These are phyloP conservation scores for Caradrina kadenii DNA, from an alignment of 2,888 invertebrate genomes.

Conservation along the genomic window DNA sequence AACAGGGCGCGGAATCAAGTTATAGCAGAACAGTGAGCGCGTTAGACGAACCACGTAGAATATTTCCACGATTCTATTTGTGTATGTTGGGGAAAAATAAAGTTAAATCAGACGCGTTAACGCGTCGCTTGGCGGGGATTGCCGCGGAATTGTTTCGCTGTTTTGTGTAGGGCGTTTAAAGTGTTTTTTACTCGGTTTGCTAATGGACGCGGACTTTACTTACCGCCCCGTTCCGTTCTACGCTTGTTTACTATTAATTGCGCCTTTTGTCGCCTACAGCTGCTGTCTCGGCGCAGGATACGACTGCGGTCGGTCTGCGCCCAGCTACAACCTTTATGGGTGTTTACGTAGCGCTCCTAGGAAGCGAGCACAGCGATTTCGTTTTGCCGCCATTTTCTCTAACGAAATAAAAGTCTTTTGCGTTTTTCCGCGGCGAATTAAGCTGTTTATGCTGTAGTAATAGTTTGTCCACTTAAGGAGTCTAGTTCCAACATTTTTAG, in stretches of 20 bases:
- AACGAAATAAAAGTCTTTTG: slow-evolving; percentile 38
- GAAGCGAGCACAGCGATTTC: slow-evolving; percentile 60
- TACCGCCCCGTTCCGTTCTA: slow-evolving; percentile 75
- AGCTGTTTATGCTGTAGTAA: slow-evolving; percentile 42
- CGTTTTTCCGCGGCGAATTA: slow-evolving; percentile 45
- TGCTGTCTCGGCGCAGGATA: slow-evolving; percentile 71
- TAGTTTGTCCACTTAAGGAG: slow-evolving; percentile 27
- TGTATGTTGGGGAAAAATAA: slow-evolving; percentile 75
- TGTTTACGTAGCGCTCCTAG: slow-evolving; percentile 64
- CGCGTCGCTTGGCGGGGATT: slow-evolving; percentile 78
- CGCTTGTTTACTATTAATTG: slow-evolving; percentile 87
- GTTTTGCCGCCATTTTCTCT: slow-evolving; percentile 58
- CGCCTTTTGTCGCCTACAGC: slow-evolving; percentile 85
- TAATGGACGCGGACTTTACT: slow-evolving; percentile 84
- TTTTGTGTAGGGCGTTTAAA: slow-evolving; percentile 76
- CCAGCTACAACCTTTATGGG: slow-evolving; percentile 70
- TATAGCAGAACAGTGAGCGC: slow-evolving; percentile 57
- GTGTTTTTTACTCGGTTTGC: slow-evolving; percentile 74
- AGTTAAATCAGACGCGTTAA: slow-evolving; percentile 84
- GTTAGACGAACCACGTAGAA: slow-evolving; percentile 62
- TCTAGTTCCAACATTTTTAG: slow-evolving; percentile 1
- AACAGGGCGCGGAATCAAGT: slow-evolving; percentile 59
- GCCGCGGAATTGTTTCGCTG: slow-evolving; percentile 81
- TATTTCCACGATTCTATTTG: slow-evolving; percentile 65
- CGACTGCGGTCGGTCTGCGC: slow-evolving; percentile 67